Evolutionary conservation across 2,888 invertebrate species (phyloP).

Genomic region (Aradus depressus): DNA sequence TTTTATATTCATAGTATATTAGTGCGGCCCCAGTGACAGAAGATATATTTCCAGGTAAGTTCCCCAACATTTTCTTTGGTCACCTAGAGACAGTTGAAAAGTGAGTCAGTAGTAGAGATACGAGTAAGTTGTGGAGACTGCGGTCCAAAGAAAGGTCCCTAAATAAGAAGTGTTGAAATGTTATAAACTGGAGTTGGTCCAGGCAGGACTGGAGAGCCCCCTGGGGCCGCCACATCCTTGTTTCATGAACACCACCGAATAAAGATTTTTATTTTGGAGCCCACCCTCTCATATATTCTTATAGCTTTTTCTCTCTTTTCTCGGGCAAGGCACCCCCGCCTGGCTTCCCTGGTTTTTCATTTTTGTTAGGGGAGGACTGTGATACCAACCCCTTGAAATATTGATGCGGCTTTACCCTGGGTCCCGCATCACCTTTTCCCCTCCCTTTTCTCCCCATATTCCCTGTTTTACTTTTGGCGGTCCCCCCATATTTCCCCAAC

Average conservation of each 20-base stretch:
- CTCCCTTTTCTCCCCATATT: not conserved
- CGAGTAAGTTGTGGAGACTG: not conserved
- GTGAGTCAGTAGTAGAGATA: too few species aligned
- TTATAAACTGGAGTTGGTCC: constrained; percentile 2
- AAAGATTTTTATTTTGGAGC: constrained; percentile 15
- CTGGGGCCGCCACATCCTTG: constrained; percentile 6
- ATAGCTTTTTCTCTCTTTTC: constrained; percentile 9
- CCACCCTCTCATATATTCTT: constrained; percentile 10
- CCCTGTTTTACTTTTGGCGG: not conserved
- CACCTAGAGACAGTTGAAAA: too few species aligned
- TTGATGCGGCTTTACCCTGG: constrained; percentile 5
- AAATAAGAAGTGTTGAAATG: constrained; percentile 13
- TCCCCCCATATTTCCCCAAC: constrained; percentile 8
- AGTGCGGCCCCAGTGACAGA: too few species aligned
- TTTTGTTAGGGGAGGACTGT: not conserved
- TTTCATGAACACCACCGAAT: constrained; percentile 12
- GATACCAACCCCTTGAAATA: constrained; percentile 3
- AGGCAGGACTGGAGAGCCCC: not conserved
- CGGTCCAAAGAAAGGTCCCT: not conserved
- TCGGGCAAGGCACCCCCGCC: too few species aligned
- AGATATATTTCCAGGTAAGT: too few species aligned
- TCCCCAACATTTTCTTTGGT: too few species aligned
- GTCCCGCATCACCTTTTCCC: too few species aligned
- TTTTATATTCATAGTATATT: too few species aligned
- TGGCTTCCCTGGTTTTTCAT: constrained; percentile 1